Evolutionary conservation across 2,113 vertebrate species (phyloP).

Genomic region (Sceloporus undulatus): DNA sequence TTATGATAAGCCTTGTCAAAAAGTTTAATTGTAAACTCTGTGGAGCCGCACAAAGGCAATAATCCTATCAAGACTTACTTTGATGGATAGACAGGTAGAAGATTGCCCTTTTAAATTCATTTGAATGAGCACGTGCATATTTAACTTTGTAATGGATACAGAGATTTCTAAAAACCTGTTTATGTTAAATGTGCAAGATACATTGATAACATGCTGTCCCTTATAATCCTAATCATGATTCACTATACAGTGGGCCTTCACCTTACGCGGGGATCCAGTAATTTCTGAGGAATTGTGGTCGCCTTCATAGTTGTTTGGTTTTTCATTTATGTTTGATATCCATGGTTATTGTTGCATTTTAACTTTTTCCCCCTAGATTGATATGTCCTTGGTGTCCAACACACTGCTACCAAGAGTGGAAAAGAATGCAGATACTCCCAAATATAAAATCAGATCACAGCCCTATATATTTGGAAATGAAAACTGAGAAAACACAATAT

Average conservation of each 20-base stretch:
- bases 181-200: not conserved
- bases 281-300: not conserved
- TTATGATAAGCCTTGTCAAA: not conserved
- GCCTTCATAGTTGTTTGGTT: not conserved
- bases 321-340: not conserved
- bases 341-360: no score
- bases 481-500: no score
- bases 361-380: no score
- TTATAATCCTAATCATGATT: not conserved
- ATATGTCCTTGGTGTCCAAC: no score
- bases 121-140: not conserved
- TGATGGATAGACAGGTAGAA: not conserved
- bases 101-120: not conserved
- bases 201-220: not conserved
- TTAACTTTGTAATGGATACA: not conserved
- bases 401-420: no score
- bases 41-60: not conserved
- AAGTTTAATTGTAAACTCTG: not conserved
- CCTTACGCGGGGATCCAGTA: not conserved
- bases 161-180: not conserved
- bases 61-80: not conserved
- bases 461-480: no score
- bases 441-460: no score
- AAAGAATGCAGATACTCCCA: no score
- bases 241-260: not conserved